These are phyloP conservation scores for Tapirus terrestris DNA, from an alignment of 2,113 vertebrate genomes.

Conservation along the genomic window DNA sequence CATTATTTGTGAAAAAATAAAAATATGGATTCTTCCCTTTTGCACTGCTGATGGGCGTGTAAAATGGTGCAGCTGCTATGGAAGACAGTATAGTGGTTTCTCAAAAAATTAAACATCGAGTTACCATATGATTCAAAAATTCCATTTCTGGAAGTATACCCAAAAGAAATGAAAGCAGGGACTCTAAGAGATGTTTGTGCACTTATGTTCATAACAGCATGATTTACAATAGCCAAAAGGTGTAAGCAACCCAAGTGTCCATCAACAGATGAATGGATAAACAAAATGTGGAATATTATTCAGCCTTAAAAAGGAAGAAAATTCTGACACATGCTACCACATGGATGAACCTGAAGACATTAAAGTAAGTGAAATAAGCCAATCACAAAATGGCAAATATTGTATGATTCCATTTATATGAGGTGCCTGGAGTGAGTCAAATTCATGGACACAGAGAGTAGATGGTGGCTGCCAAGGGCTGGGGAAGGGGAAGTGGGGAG, in stretches of 20 bases:
- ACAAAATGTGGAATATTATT: not conserved
- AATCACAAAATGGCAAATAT: not conserved
- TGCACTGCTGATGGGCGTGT: too few relatives aligned
- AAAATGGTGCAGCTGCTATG: not conserved
- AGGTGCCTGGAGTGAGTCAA: too few relatives aligned
- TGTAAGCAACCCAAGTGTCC: not conserved
- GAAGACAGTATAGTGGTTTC: rapidly evolving
- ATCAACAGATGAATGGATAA: rapidly evolving
- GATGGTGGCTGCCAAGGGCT: not conserved
- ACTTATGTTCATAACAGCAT: rapidly evolving
- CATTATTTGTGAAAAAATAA: not conserved
- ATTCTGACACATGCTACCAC: rapidly evolving
- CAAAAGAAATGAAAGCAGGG: not conserved
- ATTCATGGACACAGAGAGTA: rapidly evolving
- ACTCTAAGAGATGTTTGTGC: not conserved
- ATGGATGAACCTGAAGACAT: not conserved
- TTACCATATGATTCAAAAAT: not conserved
- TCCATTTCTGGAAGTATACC: not conserved
- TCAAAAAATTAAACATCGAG: not conserved
- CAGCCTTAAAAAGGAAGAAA: not conserved
- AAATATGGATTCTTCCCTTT: not conserved
- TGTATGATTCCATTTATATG: rapidly evolving
- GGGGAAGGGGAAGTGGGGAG: rapidly evolving
- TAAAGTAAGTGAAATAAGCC: not conserved
- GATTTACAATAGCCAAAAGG: not conserved